Conservation (phyloP, 2,797 vertebrate species). For the Macrochelys suwanniensis region DNA sequence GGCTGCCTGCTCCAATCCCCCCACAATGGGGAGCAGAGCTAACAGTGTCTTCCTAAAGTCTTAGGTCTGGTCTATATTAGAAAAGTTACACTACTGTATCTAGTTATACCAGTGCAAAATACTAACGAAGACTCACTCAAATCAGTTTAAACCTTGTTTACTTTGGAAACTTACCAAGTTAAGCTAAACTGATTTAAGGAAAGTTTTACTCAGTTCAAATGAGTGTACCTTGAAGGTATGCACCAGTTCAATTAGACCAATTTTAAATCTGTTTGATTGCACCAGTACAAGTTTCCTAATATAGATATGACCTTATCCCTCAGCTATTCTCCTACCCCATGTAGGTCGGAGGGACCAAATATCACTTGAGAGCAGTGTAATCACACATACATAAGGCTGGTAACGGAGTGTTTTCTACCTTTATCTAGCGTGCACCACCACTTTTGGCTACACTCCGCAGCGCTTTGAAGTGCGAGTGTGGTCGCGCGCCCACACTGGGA, state of each 20-base stretch:
- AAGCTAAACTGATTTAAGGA: not conserved
- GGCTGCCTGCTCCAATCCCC: not conserved
- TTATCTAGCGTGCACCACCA: not conserved
- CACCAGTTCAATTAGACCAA: not conserved
- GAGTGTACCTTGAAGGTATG: not conserved
- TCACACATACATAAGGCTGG: not conserved
- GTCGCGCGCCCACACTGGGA: too few species aligned
- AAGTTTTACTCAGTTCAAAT: not conserved
- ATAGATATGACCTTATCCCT: not conserved
- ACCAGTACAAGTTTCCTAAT: not conserved
- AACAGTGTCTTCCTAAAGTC: not conserved
- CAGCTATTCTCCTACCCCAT: not conserved
- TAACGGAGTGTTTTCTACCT: not conserved
- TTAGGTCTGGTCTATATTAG: not conserved
- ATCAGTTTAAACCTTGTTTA: not conserved
- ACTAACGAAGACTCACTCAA: not conserved
- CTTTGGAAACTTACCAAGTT: not conserved
- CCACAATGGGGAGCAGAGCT: not conserved
- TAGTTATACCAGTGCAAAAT: not conserved
- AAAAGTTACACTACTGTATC: not conserved
- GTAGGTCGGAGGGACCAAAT: not conserved
- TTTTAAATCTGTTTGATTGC: not conserved
- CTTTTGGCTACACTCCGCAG: too few species aligned
- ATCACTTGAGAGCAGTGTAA: not conserved
- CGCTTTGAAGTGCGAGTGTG: too few species aligned